Conservation (phyloP, 2,113 vertebrate genomes). For the Megalops atlanticus region DNA sequence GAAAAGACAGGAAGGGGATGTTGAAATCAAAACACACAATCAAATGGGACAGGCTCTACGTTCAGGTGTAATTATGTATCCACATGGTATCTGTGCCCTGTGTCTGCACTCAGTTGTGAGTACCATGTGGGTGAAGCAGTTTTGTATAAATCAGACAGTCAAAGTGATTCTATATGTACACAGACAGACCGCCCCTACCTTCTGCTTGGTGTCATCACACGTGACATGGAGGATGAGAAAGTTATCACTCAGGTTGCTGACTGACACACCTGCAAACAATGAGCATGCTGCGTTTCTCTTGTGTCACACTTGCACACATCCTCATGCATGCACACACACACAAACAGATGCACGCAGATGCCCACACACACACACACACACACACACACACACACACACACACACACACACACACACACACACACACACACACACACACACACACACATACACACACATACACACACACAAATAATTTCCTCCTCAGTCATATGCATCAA, state of each 20-base stretch:
- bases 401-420: neutral
- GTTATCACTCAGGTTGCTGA: slow-evolving; percentile 74
- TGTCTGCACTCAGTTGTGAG: too few species aligned
- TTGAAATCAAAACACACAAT: too few species aligned
- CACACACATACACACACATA: neutral
- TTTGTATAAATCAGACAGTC: neutral
- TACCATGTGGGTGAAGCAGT: neutral
- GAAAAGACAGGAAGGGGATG: too few species aligned
- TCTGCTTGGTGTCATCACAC: slow-evolving; percentile 71
- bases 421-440: neutral
- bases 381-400: neutral
- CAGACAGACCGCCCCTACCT: slow-evolving; percentile 59
- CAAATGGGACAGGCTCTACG: too few species aligned
- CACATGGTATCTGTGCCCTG: too few species aligned
- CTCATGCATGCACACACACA: neutral
- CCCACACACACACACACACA: neutral
- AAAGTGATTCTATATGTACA: neutral
- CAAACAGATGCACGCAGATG: too few species aligned
- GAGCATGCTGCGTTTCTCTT: neutral
- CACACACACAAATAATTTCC: neutral
- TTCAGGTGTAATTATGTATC: too few species aligned
- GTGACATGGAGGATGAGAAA: slow-evolving; percentile 76
- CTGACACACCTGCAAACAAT: slow-evolving; percentile 72
- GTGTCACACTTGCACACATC: neutral
- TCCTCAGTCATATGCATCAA: too few species aligned